Evolutionary conservation across 2,113 vertebrate species (phyloP).

Genomic region (Mormyrus lacerda): DNA sequence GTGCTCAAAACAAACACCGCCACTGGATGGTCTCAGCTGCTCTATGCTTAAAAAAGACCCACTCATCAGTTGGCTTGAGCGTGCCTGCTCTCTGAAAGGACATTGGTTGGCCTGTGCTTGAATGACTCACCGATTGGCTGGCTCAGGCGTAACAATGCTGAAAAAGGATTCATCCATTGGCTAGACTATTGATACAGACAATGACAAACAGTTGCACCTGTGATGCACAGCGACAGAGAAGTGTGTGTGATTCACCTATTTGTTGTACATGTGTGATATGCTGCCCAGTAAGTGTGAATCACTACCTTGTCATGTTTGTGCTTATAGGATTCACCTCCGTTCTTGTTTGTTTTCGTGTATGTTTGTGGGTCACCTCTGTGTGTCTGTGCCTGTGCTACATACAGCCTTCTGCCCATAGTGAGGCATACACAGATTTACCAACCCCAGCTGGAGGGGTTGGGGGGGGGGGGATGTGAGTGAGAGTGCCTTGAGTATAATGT

Average conservation of each 20-base stretch:
- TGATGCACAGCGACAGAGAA: neutral
- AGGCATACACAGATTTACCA: neutral
- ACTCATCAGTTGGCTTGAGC: neutral
- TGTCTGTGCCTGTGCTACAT: neutral
- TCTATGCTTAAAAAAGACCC: neutral
- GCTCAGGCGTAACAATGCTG: neutral
- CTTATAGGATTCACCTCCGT: neutral
- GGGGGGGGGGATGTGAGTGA: neutral
- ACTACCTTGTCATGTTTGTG: neutral
- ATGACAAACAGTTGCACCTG: neutral
- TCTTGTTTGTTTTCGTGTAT: neutral
- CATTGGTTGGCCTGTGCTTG: neutral
- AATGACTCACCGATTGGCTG: neutral
- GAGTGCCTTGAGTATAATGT: neutral
- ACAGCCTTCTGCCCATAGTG: neutral
- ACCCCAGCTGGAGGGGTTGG: neutral
- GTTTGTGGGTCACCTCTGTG: neutral
- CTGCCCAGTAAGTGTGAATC: neutral
- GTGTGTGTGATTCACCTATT: slow-evolving; percentile 1
- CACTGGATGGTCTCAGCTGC: neutral
- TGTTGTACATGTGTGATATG: neutral
- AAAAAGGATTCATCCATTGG: neutral
- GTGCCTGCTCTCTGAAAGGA: neutral
- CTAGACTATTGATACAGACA: neutral
- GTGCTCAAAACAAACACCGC: neutral